Evolutionary conservation across 2,888 invertebrate genomes (phyloP), one percentile per base, ranked within the genome.

Genomic region (Desoria tigrina): DNA sequence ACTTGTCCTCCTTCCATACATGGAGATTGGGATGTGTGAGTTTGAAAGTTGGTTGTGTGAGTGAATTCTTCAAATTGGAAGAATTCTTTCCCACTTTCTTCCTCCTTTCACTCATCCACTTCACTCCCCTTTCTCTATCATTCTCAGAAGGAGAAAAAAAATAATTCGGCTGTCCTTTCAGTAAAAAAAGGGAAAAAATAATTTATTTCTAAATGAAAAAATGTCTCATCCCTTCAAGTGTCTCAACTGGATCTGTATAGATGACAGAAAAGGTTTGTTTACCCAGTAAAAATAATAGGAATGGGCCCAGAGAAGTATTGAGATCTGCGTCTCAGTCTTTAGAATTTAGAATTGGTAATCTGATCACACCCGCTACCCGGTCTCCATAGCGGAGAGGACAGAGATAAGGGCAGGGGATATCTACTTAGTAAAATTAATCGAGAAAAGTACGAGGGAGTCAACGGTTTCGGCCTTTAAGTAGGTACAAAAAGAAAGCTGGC

Each of bases 391-490:
- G n/a, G 6, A 21, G 16, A 16, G 6, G n/a, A 16, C 45, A 45
- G 21, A 9, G 16, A n/a, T 21, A 6, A 45, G 9, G 39, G 9
- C 9, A 45, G 18, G 16, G 45, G 21, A 21, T 45, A 26, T 16
- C 55, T 55, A 55, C 55, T 55, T 55, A 55, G 37, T 32, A 55
- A 55, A 55, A 55, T 55, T 55, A 55, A 55, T 55, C 21, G 55
- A 32, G 37, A 28, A 32, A 24, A 24, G 9, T 27, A 23, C 16
- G 23, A 24, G 26, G 45, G 45, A 45, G 51, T 24, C 51, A 51
- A 24, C 26, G 6, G 4, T 32, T 32, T 32, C 4, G 32, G 32
- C 16, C 3, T 7, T 14, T 24, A 16, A 51, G 26, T 7, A 21
- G 3, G 3, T 26, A 21, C 23, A 26, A n/a, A n/a, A 7, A 16